Evolutionary conservation across 2,888 invertebrate genomes (phyloP).

Genomic region (Platycheirus albimanus): DNA sequence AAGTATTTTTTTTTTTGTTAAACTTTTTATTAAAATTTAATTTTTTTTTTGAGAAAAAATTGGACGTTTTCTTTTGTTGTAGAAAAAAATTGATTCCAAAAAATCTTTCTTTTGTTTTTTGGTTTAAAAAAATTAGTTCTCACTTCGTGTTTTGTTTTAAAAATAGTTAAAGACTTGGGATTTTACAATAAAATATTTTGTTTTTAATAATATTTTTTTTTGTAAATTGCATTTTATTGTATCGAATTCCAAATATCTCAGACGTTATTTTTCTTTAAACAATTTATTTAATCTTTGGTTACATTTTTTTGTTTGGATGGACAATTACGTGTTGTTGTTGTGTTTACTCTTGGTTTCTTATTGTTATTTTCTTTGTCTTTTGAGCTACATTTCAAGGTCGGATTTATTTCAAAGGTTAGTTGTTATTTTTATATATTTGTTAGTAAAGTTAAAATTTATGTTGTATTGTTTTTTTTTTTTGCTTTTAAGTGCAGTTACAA

Average conservation of each 20-base stretch:
- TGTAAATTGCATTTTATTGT: slow-evolving; percentile 75
- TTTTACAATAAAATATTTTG: slow-evolving; percentile 59
- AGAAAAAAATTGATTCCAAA: slow-evolving; percentile 69
- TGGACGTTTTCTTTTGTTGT: slow-evolving; percentile 73
- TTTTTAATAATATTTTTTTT: too few relatives aligned
- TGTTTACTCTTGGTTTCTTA: slow-evolving; percentile 38
- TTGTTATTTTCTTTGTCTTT: slow-evolving; percentile 52
- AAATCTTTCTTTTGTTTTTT: slow-evolving; percentile 50
- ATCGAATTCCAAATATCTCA: slow-evolving; percentile 75
- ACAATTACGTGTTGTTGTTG: slow-evolving; percentile 69
- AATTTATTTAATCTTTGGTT: slow-evolving; percentile 44
- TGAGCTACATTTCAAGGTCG: slow-evolving; percentile 70
- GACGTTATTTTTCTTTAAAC: slow-evolving; percentile 63
- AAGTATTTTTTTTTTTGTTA: slow-evolving; percentile 23
- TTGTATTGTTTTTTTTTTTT: too few relatives aligned
- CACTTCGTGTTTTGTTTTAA: slow-evolving; percentile 48
- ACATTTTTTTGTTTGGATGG: slow-evolving; percentile 61
- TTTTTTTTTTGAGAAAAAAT: slow-evolving; percentile 69
- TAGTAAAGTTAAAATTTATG: slow-evolving; percentile 4
- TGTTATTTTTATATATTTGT: slow-evolving; percentile 23
- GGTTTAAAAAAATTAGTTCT: slow-evolving; percentile 63
- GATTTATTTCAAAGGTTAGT: slow-evolving; percentile 49
- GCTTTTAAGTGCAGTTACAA: slow-evolving; percentile 56
- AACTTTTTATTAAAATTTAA: slow-evolving; percentile 29
- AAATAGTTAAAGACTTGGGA: slow-evolving; percentile 66